Evolutionary conservation across 2,797 vertebrate genomes (phyloP), one percentile per base, ranked within the genome.

Genomic region (Ptychadena robeensis): DNA sequence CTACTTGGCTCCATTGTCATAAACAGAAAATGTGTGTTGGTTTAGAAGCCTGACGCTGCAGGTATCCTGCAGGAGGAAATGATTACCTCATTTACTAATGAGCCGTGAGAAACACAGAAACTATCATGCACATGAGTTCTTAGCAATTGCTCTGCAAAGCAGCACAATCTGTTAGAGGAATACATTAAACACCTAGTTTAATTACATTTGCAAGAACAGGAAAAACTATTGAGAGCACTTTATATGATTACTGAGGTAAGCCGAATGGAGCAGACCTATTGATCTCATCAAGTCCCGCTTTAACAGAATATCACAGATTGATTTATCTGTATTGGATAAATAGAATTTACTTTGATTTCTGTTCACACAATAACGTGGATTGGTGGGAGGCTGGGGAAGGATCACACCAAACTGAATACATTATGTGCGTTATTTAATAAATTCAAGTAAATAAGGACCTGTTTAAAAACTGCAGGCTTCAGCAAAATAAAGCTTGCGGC

Each of bases 181-280:
- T 15, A 10, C 85, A 91, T 88, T 89, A 90, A 89, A 88, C 88
- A 87, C 66, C 85, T 93, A 93, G 95, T 93, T 91, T 89, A 89
- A 92, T 94, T 94, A 94, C 86, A 88, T 85, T 81, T 88, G 86
- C 88, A 91, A 90, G 85, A 87, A 90, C 87, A 82, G 86, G 90
- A 91, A 68, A 91, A 88, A 76, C 83, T 87, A 89, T 40, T 27
- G 88, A 93, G 92, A 91, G 89, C 91, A 91, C 89, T 93, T 89
- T 90, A 89, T 89, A 87, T 88, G 90, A 95, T 95, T 94, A 92
- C 82, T 91, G 79, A 69, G 71, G 87, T 22, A 79, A 80, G 83
- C 87, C 87, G 86, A 89, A 93, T 89, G 88, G 84, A 91, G 88
- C 81, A 88, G 80, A 81, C 82, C 61, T 88, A 93, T 91, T 87